Conservation (phyloP, 2,797 vertebrate species). For the Helicolenus hilgendorfi region DNA sequence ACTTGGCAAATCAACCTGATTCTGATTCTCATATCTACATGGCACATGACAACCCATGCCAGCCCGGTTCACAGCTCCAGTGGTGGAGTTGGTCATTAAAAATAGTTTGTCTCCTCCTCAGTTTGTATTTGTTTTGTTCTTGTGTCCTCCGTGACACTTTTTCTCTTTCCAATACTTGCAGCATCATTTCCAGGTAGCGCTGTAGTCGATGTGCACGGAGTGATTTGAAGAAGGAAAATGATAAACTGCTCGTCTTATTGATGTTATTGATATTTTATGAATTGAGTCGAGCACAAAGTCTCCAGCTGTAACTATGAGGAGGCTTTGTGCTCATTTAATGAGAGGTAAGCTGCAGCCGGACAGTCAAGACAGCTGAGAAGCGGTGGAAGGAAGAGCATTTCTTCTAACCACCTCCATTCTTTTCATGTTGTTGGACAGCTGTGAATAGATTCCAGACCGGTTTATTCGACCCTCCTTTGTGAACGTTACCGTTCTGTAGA, state of each 20-base stretch:
- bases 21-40: not conserved
- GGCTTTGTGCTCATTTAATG: constrained; percentile 60
- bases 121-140: constrained; percentile 14
- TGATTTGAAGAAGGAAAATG: constrained; percentile 33
- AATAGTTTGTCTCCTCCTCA: not conserved
- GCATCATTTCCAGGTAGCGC: not conserved
- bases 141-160: not conserved
- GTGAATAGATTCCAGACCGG: constrained; percentile 64
- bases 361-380: constrained; percentile 40
- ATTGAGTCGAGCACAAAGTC: constrained; percentile 38
- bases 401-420: constrained; percentile 57
- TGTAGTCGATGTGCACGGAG: not conserved
- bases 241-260: constrained; percentile 39
- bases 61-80: not conserved
- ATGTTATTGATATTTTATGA: constrained; percentile 61
- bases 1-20: not conserved
- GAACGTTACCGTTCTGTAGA: constrained; percentile 45
- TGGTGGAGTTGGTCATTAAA: constrained; percentile 7
- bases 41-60: not conserved
- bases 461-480: constrained; percentile 53
- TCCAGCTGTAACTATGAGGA: constrained; percentile 37
- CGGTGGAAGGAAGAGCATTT: constrained; percentile 29
- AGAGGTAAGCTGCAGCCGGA: constrained; percentile 47
- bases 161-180: not conserved
- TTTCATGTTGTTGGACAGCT: constrained; percentile 69